Conservation (phyloP, 2,797 vertebrate genomes). For the Sebastes goodei region DNA sequence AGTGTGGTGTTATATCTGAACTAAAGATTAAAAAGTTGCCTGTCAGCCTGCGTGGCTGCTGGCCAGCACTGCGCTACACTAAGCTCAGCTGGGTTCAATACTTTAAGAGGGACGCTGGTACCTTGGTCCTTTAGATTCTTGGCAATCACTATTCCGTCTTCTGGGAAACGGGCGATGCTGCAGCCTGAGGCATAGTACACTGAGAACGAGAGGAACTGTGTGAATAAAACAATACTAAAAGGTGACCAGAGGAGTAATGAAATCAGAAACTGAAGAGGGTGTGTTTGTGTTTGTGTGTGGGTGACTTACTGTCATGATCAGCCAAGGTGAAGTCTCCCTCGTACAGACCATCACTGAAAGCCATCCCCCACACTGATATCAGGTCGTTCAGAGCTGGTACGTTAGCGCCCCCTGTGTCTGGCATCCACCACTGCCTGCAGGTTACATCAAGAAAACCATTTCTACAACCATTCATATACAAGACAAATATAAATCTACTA, state of each 20-base stretch:
- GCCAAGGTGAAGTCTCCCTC: conserved; percentile 97
- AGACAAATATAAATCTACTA: neutral
- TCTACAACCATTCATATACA: neutral
- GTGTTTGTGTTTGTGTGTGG: conserved; percentile 2
- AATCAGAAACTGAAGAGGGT: neutral
- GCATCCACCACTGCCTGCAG: conserved; percentile 99
- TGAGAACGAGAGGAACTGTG: conserved; percentile 48
- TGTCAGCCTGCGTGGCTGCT: neutral
- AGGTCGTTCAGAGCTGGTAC: conserved; percentile 96
- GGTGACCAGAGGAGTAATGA: neutral
- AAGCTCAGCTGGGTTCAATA: conserved; percentile 8
- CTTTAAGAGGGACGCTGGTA: conserved; percentile 59
- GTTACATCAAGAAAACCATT: neutral
- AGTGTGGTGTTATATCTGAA: neutral
- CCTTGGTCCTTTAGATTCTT: conserved; percentile 99
- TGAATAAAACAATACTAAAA: neutral
- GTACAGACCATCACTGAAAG: conserved; percentile 95
- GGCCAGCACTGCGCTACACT: conserved; percentile 4
- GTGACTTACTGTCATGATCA: conserved; percentile 94
- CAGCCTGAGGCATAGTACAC: conserved; percentile 99
- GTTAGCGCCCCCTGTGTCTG: conserved; percentile 97
- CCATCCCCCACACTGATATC: conserved; percentile 98
- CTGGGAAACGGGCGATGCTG: conserved; percentile 96
- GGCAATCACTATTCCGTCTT: conserved; percentile 95
- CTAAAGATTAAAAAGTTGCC: neutral